Base-by-base conservation (phyloP, 2,888 invertebrate species). In the Eupeodes latifasciatus region DNA sequence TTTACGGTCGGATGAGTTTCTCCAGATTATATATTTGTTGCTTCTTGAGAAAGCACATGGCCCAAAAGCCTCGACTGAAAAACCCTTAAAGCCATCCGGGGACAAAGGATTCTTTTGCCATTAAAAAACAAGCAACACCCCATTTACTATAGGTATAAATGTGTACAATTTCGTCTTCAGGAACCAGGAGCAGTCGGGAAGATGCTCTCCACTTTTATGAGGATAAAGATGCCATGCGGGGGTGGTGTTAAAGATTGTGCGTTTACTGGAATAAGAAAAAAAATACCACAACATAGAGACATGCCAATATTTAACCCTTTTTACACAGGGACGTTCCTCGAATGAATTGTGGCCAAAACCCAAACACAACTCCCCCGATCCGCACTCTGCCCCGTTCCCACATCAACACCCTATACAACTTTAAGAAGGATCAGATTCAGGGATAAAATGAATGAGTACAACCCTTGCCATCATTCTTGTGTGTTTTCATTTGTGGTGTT, bases 401-500 rank as follows among this genome's bases (percentile, higher is more conserved):
- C 47, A 47, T 12, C 19, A 19, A 19, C 55, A 59, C 34, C 7
- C 47, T 10, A 47, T 47, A 51, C 64, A 77, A 81, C 88, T 88
- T 78, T 81, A 88, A 88, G 85, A 88, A 88, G 85, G 81, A 88
- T 88, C 88, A 88, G 88, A 88, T 88, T 88, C 88, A 49, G 74
- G 81, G 81, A 85, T 81, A 69, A 81, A 85, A 85, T 88, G 88
- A 88, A 88, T 85, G 85, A 81, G 81, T 77, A 69, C 83, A 81
- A 66, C 80, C 87, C 76, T 72, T 61, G n/a, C 47, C 53, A 71
- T 71, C 69, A 40, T 71, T 69, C 36, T 53, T 69, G 89, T 89
- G 82, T 91, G 91, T 90, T 91, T 90, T 89, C 91, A 90, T 91
- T 91, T 91, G 91, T 90, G 90, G 90, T 89, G 89, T 90, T 92